Evolutionary conservation across 2,888 invertebrate genomes (phyloP), one percentile per base, ranked within the genome.

Genomic region (Iselma pallidipennis): DNA sequence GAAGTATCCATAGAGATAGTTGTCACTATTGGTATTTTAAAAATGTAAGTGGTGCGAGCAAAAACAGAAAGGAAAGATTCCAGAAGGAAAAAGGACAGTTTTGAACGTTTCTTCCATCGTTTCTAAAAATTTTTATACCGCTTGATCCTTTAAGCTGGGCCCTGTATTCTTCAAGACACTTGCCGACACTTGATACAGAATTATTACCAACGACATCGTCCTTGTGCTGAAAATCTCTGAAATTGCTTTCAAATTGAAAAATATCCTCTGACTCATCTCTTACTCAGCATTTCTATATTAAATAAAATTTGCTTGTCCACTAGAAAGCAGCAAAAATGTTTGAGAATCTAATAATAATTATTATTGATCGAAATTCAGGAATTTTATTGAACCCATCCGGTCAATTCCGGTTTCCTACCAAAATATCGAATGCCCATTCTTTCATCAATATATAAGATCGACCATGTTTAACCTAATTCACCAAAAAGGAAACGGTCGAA

Each of bases 401-500:
- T 10, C 10, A 10, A 10, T 29, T 29, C 10, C 10, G 29, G 1
- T 29, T 10, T 4, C 29, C 29, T 29, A 10, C 10, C n/a, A 31
- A 25, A 25, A 4, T 25, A 25, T 25, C 25, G 25, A 25, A 31
- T n/a, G n/a, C n/a, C n/a, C 31, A n/a, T 31, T 29, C 14, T 14
- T 14, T 37, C 37, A 37, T 9, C 37, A 37, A 37, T n/a, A n/a
- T n/a, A n/a, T 37, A 37, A 37, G 19, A 37, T 21, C 21, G 45
- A 4, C 19, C 45, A 21, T 21, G 12, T 45, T 45, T 10, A 45
- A 45, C 21, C 12, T 21, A 21, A 45, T 45, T 23, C 21, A 4
- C 6, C 14, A 53, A 54, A 52, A 57, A 28, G 49, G 54, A 26
- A 29, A 49, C 25, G 25, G 6, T 21, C 31, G 9, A 29, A 52